Evolutionary conservation across 2,888 invertebrate species (phyloP), one percentile per base, ranked within the genome.

Genomic region (Dione vanillae): DNA sequence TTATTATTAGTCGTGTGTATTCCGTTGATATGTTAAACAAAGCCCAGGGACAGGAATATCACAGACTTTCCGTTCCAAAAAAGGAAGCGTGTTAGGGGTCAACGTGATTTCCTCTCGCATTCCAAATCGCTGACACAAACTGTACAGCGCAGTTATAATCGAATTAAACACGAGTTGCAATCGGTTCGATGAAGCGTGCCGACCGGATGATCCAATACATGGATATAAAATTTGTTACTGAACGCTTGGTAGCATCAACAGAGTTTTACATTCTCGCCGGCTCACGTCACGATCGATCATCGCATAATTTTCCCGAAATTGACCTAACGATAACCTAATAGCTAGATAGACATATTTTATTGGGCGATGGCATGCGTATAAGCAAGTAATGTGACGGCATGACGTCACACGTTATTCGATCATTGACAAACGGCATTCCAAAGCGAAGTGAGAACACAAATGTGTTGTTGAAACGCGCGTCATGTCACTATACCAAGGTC

Each of bases 341-440:
- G n/a, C n/a, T 84, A 79, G 76, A 79, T 86, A 77, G 81, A 85
- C 81, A 83, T 84, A 86, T 85, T 84, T 83, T 83, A 77, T 81
- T 77, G 74, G 79, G 51, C 79, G 83, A 83, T 84, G 83, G 82
- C 85, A 84, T 85, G 83, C 80, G 81, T 79, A 76, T 76, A 77
- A 78, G 81, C 79, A 80, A 81, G 82, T 86, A 87, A 87, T 86
- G 85, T 83, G 83, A 83, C 80, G 80, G 77, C 75, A 81, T 92
- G 89, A 92, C 92, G 92, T 92, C 91, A 90, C 81, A 78, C 83
- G 84, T 83, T 84, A 88, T 90, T 87, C 87, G 89, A 92, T 89
- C 91, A 91, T 90, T 91, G 91, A 91, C 91, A 91, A 92, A 91
- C 92, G 89, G 90, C 92, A 92, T 92, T 92, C 92, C 91, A 86